Base-by-base conservation (phyloP, 2,113 vertebrate species). In the Typhlomys cinereus region DNA sequence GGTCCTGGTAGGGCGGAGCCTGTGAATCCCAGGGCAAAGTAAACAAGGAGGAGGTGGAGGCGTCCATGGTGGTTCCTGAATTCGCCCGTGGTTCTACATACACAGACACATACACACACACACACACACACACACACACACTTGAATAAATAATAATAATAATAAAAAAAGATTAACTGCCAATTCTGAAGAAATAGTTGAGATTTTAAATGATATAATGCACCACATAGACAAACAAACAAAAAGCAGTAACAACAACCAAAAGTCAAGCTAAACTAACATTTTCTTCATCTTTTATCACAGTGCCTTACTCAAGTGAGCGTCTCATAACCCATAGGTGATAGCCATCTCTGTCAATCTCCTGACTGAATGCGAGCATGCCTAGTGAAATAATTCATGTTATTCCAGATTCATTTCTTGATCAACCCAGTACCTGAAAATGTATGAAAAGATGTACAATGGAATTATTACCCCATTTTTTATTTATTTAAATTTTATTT, bases 271-370 rank as follows among this genome's bases (percentile, higher is more conserved):
- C 36, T 2, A 57, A 82, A 84, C 36, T 34, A 5, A n/a, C 29
- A 27, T 12, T 10, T 41, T 3, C n/a, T 39, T 29, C 48, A n/a
- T 57, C 13, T 23, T 31, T 61, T 7, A n/a, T 7, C 9, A 11
- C 2, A 64, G 8, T 36, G 27, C 20, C n/a, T 7, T 27, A 34
- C 23, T 64, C 6, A 2, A 13, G 2, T 17, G n/a, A 46, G 36
- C 25, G 8, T 69, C 21, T 12, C 0, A 0, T 8, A 23, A 64
- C 29, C 15, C 2, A 4, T 39, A 15, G 46, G 1, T 39, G 36
- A 5, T 34, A 7, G 41, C 41, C 20, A 5, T 7, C 46, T 12
- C 14, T 81, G 54, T 39, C 52, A 39, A 0, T 48, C 34, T 73
- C 71, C 82, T 29, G 59, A 23, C 10, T 20, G 85, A 44, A 2